Evolutionary conservation across 2,113 vertebrate genomes (phyloP).

Genomic region (Leptocoma aspasia): DNA sequence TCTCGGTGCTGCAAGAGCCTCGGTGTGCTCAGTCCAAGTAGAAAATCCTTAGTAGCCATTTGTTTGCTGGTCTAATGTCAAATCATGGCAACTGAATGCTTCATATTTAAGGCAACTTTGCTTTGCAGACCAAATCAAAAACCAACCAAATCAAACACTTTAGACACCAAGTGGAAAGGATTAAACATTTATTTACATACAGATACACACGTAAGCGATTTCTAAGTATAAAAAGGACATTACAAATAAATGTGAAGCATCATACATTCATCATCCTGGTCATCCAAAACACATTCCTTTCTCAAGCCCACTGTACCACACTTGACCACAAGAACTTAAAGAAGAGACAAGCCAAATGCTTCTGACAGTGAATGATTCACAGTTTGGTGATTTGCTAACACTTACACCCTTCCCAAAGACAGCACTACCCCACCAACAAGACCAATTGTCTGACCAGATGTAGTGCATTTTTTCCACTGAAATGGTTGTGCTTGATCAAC

Average conservation of each 20-base stretch:
- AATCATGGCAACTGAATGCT: neutral
- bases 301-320: slow-evolving; percentile 54
- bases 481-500: slow-evolving; percentile 42
- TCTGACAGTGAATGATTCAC: slow-evolving; percentile 9
- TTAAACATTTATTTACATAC: slow-evolving; percentile 76
- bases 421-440: neutral
- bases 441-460: neutral
- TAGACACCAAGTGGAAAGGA: slow-evolving; percentile 52
- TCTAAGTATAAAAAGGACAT: slow-evolving; percentile 64
- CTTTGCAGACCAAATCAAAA: neutral
- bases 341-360: slow-evolving; percentile 23
- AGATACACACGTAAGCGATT: slow-evolving; percentile 67
- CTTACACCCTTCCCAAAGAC: slow-evolving; percentile 1
- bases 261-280: slow-evolving; percentile 70
- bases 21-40: neutral
- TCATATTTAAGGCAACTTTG: neutral
- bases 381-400: slow-evolving; percentile 43
- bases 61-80: neutral
- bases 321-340: slow-evolving; percentile 54
- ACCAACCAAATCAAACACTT: neutral
- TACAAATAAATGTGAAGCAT: slow-evolving; percentile 67
- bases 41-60: neutral
- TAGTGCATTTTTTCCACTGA: neutral
- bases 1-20: neutral
- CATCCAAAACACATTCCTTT: slow-evolving; percentile 65